A percentile compares a stretch with the other conserved stretches of the same genome.
Conservation (phyloP, 2,888 invertebrate genomes). For the Aquatica leii region DNA sequence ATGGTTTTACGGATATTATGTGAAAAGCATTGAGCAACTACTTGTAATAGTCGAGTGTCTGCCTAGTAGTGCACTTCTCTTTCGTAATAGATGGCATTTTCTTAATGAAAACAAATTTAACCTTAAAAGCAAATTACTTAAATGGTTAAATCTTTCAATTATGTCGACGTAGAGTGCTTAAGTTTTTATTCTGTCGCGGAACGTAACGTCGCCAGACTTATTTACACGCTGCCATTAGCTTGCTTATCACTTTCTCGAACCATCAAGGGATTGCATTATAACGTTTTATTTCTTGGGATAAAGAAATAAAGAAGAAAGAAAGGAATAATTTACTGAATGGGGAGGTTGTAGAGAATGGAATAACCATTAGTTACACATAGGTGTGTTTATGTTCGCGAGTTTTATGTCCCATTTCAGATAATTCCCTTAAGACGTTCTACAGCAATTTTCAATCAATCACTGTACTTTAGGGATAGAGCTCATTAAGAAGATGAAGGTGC, state of each 20-base stretch:
- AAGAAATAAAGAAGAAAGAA: neutral
- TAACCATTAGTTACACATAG: constrained; percentile 11
- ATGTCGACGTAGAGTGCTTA: no score
- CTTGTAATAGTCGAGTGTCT: constrained; percentile 11
- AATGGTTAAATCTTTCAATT: neutral
- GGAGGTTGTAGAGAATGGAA: neutral
- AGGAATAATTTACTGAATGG: neutral
- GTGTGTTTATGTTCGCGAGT: constrained; percentile 11
- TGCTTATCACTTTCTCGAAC: no score
- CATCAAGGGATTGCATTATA: no score
- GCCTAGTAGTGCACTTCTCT: constrained; percentile 1
- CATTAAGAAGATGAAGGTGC: neutral
- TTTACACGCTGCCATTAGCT: neutral
- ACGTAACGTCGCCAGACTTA: no score
- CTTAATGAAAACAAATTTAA: constrained; percentile 10
- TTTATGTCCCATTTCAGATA: constrained; percentile 12
- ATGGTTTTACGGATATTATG: constrained; percentile 19
- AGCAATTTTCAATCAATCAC: constrained; percentile 12
- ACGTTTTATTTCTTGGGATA: neutral
- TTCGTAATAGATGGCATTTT: constrained; percentile 14
- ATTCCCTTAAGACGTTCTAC: neutral
- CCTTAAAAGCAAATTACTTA: neutral
- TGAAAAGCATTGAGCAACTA: constrained; percentile 21
- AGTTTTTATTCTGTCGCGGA: no score
- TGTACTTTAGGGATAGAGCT: neutral